Evolutionary conservation across 2,113 vertebrate genomes (phyloP).

Genomic region (human): GRCh38 chr1:33152001-33152500

Average conservation of each 20-base stretch:
- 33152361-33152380: no score
- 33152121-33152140: slow-evolving; percentile 37
- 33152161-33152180: neutral
- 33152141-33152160: neutral
- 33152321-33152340: no score
- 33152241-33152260: neutral
- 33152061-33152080: neutral
- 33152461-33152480: no score
- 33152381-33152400: no score
- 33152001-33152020: neutral
- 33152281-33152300: no score
- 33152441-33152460: no score
- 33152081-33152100: neutral
- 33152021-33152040: neutral
- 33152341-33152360: no score
- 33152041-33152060: neutral
- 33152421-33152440: no score
- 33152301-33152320: no score
- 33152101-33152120: neutral
- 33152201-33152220: neutral
- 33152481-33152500: no score
- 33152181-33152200: neutral
- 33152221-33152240: neutral
- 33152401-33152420: no score
- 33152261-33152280: neutral